These are phyloP conservation scores for Odocoileus virginianus DNA, from an alignment of 2,113 vertebrate genomes.

Conservation along the genomic window DNA sequence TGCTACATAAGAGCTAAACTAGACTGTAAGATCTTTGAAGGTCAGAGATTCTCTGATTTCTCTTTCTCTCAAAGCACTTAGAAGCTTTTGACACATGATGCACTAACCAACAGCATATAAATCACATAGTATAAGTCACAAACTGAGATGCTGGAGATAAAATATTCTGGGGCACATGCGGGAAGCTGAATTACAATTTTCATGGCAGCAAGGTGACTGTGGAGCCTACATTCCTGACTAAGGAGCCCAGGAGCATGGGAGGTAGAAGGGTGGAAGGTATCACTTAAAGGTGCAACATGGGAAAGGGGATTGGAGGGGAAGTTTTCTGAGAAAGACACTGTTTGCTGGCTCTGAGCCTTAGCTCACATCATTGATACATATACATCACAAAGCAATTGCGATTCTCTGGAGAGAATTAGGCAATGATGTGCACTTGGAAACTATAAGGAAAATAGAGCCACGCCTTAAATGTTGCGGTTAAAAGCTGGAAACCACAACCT, in stretches of 20 bases:
- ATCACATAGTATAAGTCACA: background rate
- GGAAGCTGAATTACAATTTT: background rate
- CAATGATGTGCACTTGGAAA: constrained; percentile 48
- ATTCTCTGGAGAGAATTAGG: constrained; percentile 62
- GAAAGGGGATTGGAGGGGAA: background rate
- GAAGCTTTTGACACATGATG: background rate
- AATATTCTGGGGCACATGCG: background rate
- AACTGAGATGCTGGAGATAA: background rate
- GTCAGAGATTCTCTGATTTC: background rate
- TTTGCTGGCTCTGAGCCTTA: background rate
- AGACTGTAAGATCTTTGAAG: background rate
- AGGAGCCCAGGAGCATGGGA: background rate
- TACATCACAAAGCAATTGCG: constrained; percentile 42
- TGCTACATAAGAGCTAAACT: background rate
- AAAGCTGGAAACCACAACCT: constrained; percentile 55
- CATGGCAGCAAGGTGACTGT: background rate
- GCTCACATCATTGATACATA: background rate
- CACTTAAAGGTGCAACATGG: background rate
- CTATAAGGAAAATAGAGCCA: constrained; percentile 55
- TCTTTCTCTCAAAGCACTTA: background rate
- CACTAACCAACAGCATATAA: background rate
- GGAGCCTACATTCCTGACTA: background rate
- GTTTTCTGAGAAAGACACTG: constrained; percentile 33
- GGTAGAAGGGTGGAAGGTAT: background rate
- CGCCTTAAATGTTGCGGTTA: constrained; percentile 42